These are phyloP conservation scores for Parotocinclus haroldoi DNA, from an alignment of 2,797 vertebrate species.

Conservation along the genomic window DNA sequence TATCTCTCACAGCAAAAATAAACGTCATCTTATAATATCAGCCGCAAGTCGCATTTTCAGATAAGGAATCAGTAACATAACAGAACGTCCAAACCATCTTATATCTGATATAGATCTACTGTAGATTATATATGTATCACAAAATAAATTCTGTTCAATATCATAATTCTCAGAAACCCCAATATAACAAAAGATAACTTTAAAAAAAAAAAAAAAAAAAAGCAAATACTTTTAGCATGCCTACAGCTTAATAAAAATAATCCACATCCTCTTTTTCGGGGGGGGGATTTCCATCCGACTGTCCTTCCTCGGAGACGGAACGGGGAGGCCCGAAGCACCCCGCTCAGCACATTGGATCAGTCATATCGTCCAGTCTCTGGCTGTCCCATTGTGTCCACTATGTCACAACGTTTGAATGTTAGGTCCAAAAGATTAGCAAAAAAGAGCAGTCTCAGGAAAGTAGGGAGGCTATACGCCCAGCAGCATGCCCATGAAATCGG, in stretches of 20 bases:
- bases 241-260: neutral
- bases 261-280: neutral
- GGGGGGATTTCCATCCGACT: neutral
- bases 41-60: slow-evolving; percentile 13
- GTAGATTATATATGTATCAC: slow-evolving; percentile 42
- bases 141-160: slow-evolving; percentile 45
- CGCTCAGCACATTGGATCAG: slow-evolving; percentile 1
- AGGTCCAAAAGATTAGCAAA: neutral
- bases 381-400: slow-evolving; percentile 33
- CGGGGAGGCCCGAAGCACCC: neutral
- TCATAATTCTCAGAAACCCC: slow-evolving; percentile 14
- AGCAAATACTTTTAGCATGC: neutral
- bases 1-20: too few relatives aligned
- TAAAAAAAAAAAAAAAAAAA: neutral
- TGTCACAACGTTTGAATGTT: slow-evolving; percentile 50
- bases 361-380: slow-evolving; percentile 31
- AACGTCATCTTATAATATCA: too few relatives aligned
- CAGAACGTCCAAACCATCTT: neutral
- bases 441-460: neutral
- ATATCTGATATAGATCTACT: slow-evolving; percentile 40
- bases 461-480: slow-evolving; percentile 72
- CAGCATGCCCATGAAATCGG: slow-evolving; percentile 90
- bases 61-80: slow-evolving; percentile 2
- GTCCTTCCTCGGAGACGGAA: neutral
- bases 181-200: neutral